Evolutionary conservation across 1,140 invertebrate genomes (phyloP).

Genomic region (Aphidius gifuensis): DNA sequence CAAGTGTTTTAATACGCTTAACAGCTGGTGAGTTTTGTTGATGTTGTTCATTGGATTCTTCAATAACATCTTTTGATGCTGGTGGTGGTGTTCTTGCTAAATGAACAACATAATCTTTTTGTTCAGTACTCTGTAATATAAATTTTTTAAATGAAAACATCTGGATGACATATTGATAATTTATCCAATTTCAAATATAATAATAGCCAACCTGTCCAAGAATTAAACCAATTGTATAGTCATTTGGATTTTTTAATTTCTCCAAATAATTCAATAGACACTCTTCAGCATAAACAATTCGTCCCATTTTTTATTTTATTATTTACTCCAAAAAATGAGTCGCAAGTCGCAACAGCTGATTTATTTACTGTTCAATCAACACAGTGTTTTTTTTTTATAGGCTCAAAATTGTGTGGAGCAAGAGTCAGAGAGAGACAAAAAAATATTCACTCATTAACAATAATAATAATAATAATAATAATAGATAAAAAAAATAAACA

Average conservation of each 20-base stretch:
- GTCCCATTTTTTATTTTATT: conserved; percentile 47
- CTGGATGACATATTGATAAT: conserved; percentile 1
- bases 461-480: too few species aligned
- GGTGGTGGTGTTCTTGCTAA: conserved; percentile 68
- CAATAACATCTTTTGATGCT: conserved; percentile 48
- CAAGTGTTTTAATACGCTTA: conserved; percentile 44
- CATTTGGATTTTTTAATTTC: conserved; percentile 49
- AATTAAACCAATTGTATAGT: conserved; percentile 64
- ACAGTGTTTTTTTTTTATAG: too few species aligned
- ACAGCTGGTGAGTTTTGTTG: conserved; percentile 26
- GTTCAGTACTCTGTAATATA: conserved; percentile 54
- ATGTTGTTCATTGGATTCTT: conserved; percentile 34
- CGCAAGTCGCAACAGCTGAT: conserved; percentile 23
- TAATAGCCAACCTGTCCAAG: conserved; percentile 61
- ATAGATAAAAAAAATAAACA: too few species aligned
- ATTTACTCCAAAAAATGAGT: neutral
- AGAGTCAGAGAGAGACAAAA: too few species aligned
- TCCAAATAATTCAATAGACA: conserved; percentile 51
- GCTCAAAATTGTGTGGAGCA: too few species aligned
- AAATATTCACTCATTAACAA: too few species aligned
- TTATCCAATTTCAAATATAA: neutral
- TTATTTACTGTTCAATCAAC: neutral
- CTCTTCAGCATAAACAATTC: conserved; percentile 51
- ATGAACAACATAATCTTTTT: conserved; percentile 70
- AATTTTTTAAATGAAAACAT: neutral